Evolutionary conservation across 2,888 invertebrate species (phyloP).

Genomic region (Aphodius granarius): DNA sequence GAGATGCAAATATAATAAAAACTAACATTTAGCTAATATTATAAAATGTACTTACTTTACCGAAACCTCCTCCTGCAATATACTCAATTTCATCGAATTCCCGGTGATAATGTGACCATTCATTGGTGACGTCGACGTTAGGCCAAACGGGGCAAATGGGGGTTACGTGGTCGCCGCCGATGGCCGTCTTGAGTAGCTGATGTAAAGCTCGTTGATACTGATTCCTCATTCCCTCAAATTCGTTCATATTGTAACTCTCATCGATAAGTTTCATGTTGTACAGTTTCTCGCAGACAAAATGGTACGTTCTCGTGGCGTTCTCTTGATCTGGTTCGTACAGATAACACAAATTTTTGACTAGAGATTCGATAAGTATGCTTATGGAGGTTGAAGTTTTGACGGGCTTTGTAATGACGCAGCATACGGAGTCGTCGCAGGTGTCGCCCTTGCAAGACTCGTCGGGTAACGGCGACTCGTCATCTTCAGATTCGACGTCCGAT

Average conservation of each 20-base stretch:
- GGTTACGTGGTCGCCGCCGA: conserved; percentile 58
- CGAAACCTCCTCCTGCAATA: conserved; percentile 77
- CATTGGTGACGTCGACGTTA: conserved; percentile 56
- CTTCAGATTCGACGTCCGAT: conserved; percentile 23
- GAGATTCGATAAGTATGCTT: conserved; percentile 70
- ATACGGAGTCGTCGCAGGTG: conserved; percentile 7
- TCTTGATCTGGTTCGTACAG: conserved; percentile 64
- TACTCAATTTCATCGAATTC: conserved; percentile 72
- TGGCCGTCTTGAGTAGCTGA: conserved; percentile 64
- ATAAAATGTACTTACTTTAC: conserved; percentile 58
- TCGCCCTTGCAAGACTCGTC: background rate
- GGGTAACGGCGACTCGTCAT: background rate
- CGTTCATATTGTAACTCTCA: conserved; percentile 67
- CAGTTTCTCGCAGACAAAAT: conserved; percentile 68
- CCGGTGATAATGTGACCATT: conserved; percentile 67
- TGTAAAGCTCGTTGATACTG: conserved; percentile 70
- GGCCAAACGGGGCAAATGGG: conserved; percentile 58
- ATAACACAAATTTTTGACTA: conserved; percentile 69
- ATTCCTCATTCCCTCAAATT: conserved; percentile 69
- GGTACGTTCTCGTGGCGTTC: conserved; percentile 62
- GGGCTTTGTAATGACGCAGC: conserved; percentile 23
- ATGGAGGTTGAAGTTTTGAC: conserved; percentile 59
- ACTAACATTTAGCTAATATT: background rate
- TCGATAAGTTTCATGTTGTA: conserved; percentile 71
- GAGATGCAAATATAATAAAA: too few relatives aligned